Conservation (phyloP, 2,888 invertebrate genomes). For the Polyploca ridens region DNA sequence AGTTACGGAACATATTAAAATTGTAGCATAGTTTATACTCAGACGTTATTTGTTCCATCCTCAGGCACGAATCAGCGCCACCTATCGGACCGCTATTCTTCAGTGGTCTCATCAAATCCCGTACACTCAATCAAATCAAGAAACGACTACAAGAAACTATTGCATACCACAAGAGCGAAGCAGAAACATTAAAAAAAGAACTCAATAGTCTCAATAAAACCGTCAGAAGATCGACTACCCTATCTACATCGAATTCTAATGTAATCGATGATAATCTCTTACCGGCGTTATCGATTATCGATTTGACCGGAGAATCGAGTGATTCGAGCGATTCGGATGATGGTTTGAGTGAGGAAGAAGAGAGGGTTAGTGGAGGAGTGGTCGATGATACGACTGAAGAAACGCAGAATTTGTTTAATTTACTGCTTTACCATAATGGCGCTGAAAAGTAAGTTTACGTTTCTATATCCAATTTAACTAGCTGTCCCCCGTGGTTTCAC, state of each 20-base stretch:
- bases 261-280: conserved; percentile 43
- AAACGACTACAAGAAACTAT: conserved; percentile 62
- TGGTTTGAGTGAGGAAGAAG: conserved; percentile 33
- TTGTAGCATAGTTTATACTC: too few species aligned
- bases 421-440: conserved; percentile 61
- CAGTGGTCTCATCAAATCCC: conserved; percentile 72
- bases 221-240: conserved; percentile 26
- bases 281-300: conserved; percentile 53
- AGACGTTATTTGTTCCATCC: conserved; percentile 2
- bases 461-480: conserved; percentile 1
- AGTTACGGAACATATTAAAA: too few species aligned
- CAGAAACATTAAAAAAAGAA: conserved; percentile 39
- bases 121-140: conserved; percentile 62
- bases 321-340: conserved; percentile 44
- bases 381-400: conserved; percentile 27
- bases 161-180: conserved; percentile 58
- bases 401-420: conserved; percentile 37
- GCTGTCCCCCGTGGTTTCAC: too few species aligned
- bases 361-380: conserved; percentile 22
- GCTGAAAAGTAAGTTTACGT: conserved; percentile 64
- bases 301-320: conserved; percentile 55
- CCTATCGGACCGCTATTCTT: conserved; percentile 75
- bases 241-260: conserved; percentile 23
- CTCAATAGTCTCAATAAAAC: conserved; percentile 19
- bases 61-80: conserved; percentile 47